Conservation (phyloP, 2,797 vertebrate species). For the Bradypodion ventrale region DNA sequence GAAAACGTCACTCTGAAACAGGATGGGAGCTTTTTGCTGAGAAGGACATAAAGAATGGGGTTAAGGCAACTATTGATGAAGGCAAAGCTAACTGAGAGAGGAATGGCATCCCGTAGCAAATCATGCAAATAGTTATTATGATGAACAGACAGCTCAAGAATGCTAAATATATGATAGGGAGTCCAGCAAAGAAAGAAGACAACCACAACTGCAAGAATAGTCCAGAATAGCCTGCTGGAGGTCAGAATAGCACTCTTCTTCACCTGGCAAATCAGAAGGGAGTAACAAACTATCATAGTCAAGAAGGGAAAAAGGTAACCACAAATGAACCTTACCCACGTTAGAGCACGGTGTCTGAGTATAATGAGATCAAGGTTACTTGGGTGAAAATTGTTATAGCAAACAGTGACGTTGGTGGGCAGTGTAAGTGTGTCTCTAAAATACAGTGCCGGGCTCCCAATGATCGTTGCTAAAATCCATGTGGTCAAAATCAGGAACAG, state of each 20-base stretch:
- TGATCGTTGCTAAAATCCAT: slow-evolving; percentile 81
- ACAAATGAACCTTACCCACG: slow-evolving; percentile 81
- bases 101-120: slow-evolving; percentile 84
- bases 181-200: slow-evolving; percentile 96
- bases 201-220: slow-evolving; percentile 84
- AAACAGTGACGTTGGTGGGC: slow-evolving; percentile 78
- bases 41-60: slow-evolving; percentile 91
- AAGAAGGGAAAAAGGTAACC: slow-evolving; percentile 91
- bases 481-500: slow-evolving; percentile 69
- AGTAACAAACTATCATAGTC: slow-evolving; percentile 88
- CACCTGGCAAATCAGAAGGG: slow-evolving; percentile 82
- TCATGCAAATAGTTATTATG: slow-evolving; percentile 72
- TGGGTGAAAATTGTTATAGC: slow-evolving; percentile 90
- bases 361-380: slow-evolving; percentile 69
- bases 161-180: slow-evolving; percentile 88
- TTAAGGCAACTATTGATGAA: slow-evolving; percentile 98
- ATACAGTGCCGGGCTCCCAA: slow-evolving; percentile 85
- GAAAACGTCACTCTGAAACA: slow-evolving; percentile 83
- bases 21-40: slow-evolving; percentile 85
- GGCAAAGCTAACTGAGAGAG: slow-evolving; percentile 89
- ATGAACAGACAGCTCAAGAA: slow-evolving; percentile 90
- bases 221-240: slow-evolving; percentile 89
- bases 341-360: slow-evolving; percentile 82
- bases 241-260: slow-evolving; percentile 71
- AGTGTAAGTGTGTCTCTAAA: slow-evolving; percentile 84